Evolutionary conservation across 2,797 vertebrate species (phyloP), one percentile per base, ranked within the genome.

Genomic region (Peromyscus eremicus): DNA sequence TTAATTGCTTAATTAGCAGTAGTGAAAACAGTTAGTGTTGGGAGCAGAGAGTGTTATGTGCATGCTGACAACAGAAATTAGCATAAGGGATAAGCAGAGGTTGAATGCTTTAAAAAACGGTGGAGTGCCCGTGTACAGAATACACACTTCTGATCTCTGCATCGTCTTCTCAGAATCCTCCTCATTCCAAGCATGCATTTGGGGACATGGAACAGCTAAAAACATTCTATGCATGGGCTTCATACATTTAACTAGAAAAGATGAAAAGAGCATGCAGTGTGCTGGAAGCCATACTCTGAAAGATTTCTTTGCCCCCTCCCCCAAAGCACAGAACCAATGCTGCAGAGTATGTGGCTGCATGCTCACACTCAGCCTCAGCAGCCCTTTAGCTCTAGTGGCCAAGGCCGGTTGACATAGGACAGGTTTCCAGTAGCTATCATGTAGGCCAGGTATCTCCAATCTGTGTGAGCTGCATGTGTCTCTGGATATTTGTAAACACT

Each of bases 1-100:
- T 98, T 97, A 97, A 97, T 97, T 95, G 76, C 94, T 97, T 97
- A 97, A 96, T 98, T 96, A 97, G 91, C 92, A 85, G 43, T 94
- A 89, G 73, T 97, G 77, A 97, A 96, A 97, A 98, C 94, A 97
- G 97, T 97, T 95, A 95, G 89, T 90, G 34, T 96, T 85, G 43
- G 84, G 87, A 96, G 73, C 84, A 91, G 34, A 82, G 71, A 77
- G 29, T 96, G 80, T 95, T 92, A 92, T 13, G 55, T 68, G 94
- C 86, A 64, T 80, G 52, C 80, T 94, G 96, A 94, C 77, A 96
- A 86, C 91, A 97, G 86, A 92, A 95, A 95, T 95, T 84, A 96
- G 75, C 76, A 46, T 92, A 92, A 92, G 13, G 89, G 43, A 96
- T 49, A 87, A 27, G 66, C 52, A 87, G 73, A 81, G 25, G 37